phyloP scores from a whole-genome alignment of 2,888 invertebrate species.

The Calliopum simillimum region DNA sequence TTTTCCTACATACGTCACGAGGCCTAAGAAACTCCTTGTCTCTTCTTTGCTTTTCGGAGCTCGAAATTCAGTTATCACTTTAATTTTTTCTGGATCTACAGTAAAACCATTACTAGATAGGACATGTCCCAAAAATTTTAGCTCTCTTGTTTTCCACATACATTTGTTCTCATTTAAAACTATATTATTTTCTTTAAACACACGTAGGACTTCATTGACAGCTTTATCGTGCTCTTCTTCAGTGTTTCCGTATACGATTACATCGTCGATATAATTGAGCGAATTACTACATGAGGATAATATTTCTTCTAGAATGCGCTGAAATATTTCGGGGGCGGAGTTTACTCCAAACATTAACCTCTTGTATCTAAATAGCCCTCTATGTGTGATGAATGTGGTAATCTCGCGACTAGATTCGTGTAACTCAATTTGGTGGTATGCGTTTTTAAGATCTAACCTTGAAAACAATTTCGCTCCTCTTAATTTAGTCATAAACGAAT shows the following conservation, averaged over 20 bases:
- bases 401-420: constrained; percentile 43
- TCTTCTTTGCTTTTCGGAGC: constrained; percentile 40
- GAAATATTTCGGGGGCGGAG: no score
- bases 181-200: no score
- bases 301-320: constrained; percentile 49
- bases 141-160: constrained; percentile 38
- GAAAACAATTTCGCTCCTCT: constrained; percentile 46
- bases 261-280: constrained; percentile 50
- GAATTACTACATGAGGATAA: constrained; percentile 51
- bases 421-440: constrained; percentile 49
- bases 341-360: no score
- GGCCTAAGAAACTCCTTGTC: constrained; percentile 38
- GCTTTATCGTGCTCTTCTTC: constrained; percentile 51
- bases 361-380: constrained; percentile 53
- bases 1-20: no score
- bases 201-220: constrained; percentile 45
- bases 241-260: constrained; percentile 51
- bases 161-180: constrained; percentile 55
- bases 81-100: constrained; percentile 45
- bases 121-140: constrained; percentile 35
- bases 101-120: constrained; percentile 43
- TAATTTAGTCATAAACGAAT: constrained; percentile 48
- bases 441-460: constrained; percentile 56
- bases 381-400: constrained; percentile 42
- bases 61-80: constrained; percentile 41